Base-by-base conservation (phyloP, 2,888 invertebrate species). In the Dione vanillae region DNA sequence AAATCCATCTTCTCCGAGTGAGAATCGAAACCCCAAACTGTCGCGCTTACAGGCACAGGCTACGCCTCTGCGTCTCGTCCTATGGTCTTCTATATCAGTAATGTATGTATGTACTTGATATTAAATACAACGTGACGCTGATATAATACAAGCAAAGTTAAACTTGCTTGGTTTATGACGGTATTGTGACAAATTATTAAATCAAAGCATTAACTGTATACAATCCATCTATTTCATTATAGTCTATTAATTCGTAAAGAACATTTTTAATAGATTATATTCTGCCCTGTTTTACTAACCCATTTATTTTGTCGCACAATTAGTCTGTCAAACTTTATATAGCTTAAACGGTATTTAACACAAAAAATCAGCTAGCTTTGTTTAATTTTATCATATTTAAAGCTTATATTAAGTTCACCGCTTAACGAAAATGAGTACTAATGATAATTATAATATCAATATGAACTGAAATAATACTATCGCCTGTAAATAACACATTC, bases 331-430 rank as follows among this genome's bases (percentile, higher is more conserved):
- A n/a, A 5, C 10, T 10, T 1, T 16, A 11, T 16, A 16, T 37
- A 56, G 16, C 7, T 10, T 9, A 2, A 54, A 54, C 35, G 37
- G 10, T 56, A 37, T 37, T n/a, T 37, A 10, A 37, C 16, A 56
- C 35, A 54, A 54, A 54, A 54, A 40, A 16, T 6, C 16, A 56
- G 12, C 16, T 1, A n/a, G 37, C n/a, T n/a, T 5, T 16, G 16
- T 40, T 56, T 56, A 56, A 56, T 56, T 56, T 56, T 56, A 56
- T 56, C n/a, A 40, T 56, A 56, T 56, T 40, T 40, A 37, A 16
- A 19, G 37, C 11, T 16, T 56, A 37, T 56, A 56, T 56, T 56
- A 56, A 56, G 37, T 56, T 56, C 16, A 54, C n/a, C 35, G 56
- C 40, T 37, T 12, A 56, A 56, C 37, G 56, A 56, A 37, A 40